Evolutionary conservation across 2,113 vertebrate species (phyloP), one percentile per base, ranked within the genome.

Genomic region (Cyprinus carpio): DNA sequence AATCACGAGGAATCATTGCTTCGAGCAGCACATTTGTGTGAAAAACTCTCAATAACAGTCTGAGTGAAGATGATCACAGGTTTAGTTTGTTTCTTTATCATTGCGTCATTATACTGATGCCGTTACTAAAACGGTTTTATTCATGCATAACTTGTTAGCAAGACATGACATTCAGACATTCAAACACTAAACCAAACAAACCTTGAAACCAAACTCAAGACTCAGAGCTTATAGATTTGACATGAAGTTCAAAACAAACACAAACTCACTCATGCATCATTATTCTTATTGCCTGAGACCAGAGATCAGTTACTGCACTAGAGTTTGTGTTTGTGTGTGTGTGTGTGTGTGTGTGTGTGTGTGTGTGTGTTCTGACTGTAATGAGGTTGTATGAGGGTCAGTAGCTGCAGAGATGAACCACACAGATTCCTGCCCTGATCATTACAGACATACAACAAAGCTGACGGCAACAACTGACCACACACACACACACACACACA

Each of bases 331-430:
- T 4, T 5, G 60, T 27, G 23, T 4, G 60, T 27, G 25, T 31
- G 27, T 51, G 43, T 15, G n/a, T 25, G 37, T 67, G 64, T 69
- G 16, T 40, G 16, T n/a, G 20, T 15, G 37, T 43, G 37, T 43
- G 37, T 25, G 23, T 43, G 37, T 43, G 69, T 25, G 69, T n/a
- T 29, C 20, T 54, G 34, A 13, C 34, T 62, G 56, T 60, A 62
- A 79, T 79, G 76, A 79, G 76, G 76, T 79, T 62, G 31, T 79
- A 62, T 79, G 54, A 79, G 76, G 76, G 76, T 78, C 76, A 78
- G 54, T 78, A 37, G 23, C 76, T 15, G 6, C 54, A 37, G 34
- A 37, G 54, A 78, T 78, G 54, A 60, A 78, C 11, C 54, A n/a
- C 18, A 62, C 54, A 15, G 54, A 58, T 78, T 37, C 6, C 20